Percentiles rank a stretch among this genome's conserved stretches.
Evolutionary conservation across 1,140 invertebrate species (phyloP).

Genomic region (Formica exsecta): DNA sequence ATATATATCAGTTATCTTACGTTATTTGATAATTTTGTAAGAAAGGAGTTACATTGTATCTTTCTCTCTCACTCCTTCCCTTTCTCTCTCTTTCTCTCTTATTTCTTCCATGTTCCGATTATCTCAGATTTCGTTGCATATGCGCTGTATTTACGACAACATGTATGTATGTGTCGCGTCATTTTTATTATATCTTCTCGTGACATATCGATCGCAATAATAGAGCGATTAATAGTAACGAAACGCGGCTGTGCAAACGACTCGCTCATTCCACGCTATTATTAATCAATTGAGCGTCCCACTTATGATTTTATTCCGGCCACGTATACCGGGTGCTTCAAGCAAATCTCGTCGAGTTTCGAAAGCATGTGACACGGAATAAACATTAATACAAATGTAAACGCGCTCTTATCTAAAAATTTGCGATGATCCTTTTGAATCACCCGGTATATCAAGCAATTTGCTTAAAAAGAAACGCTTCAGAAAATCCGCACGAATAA

Average conservation of each 20-base stretch:
- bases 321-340: not conserved
- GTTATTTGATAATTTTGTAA: not conserved
- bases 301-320: conserved; percentile 51
- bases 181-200: conserved; percentile 33
- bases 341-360: not conserved
- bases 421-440: not conserved
- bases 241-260: conserved; percentile 3
- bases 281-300: conserved; percentile 58
- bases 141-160: not conserved
- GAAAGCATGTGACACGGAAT: not conserved
- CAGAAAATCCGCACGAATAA: conserved; percentile 25
- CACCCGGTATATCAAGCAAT: not conserved
- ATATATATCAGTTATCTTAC: not conserved
- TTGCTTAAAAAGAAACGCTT: conserved; percentile 9
- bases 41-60: not conserved
- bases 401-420: not conserved
- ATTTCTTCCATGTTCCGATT: conserved; percentile 1
- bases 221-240: conserved; percentile 51
- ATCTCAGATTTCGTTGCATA: not conserved
- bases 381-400: not conserved
- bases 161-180: too few relatives aligned
- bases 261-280: conserved; percentile 47
- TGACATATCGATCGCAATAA: conserved; percentile 46
- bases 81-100: not conserved
- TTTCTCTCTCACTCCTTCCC: too few relatives aligned